Evolutionary conservation across 1,140 invertebrate genomes (phyloP).

Genomic region (Atta colombica): DNA sequence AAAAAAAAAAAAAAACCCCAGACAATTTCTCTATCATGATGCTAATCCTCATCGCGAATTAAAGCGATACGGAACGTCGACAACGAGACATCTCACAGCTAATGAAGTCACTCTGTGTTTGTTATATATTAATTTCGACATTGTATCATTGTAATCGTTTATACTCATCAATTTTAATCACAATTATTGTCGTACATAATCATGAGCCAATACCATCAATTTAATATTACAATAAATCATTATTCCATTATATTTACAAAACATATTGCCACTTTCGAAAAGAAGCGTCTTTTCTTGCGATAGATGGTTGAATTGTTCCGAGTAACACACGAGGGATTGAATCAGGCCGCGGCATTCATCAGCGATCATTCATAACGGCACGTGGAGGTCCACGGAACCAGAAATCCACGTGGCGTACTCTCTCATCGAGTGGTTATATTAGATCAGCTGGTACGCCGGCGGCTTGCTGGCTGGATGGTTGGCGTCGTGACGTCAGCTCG

Average conservation of each 20-base stretch:
- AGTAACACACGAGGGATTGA: conserved; percentile 39
- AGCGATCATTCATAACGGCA: conserved; percentile 67
- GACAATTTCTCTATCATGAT: background rate
- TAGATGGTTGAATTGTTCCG: conserved; percentile 18
- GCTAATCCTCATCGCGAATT: background rate
- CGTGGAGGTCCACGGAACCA: conserved; percentile 65
- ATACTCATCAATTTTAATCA: background rate
- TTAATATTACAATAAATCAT: conserved; percentile 10
- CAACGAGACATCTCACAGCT: background rate
- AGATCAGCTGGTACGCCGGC: conserved; percentile 77
- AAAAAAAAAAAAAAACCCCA: background rate
- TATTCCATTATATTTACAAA: background rate
- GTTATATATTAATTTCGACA: conserved; percentile 13
- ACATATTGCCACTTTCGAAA: background rate
- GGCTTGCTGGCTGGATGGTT: conserved; percentile 70
- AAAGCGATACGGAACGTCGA: background rate
- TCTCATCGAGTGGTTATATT: conserved; percentile 74
- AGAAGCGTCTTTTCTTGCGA: conserved; percentile 8
- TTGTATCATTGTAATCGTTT: background rate
- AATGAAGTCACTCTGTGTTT: conserved; percentile 13
- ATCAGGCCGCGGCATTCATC: conserved; percentile 53
- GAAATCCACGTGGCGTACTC: conserved; percentile 74
- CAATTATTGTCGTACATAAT: background rate
- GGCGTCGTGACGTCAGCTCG: conserved; percentile 77
- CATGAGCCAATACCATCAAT: background rate